Evolutionary conservation across 2,888 invertebrate species (phyloP), one percentile per base, ranked within the genome.

Genomic region (Spilosoma lubricipeda): DNA sequence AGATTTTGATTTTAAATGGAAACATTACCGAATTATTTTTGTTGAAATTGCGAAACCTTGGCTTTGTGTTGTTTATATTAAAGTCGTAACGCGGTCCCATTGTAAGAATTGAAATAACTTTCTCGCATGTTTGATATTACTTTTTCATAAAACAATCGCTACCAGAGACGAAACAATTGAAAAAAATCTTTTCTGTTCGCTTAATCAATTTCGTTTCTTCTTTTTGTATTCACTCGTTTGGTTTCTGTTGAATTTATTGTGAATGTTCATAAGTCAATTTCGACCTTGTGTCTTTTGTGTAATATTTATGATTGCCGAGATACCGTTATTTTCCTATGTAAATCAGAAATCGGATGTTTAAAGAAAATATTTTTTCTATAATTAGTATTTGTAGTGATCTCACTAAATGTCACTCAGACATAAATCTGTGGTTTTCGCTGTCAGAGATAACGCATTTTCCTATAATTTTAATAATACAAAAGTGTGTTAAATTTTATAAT

Each of bases 171-270:
- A 59, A 59, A 59, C 59, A 27, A 59, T 27, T 59, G 59, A 27
- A 59, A 59, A 27, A 59, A 59, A n/a, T 56, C 9, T n/a, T 56
- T 56, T 56, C n/a, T 56, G 23, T 56, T n/a, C 52, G 52, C n/a
- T n/a, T 56, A 56, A 56, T 56, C 52, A 56, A 56, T 56, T 56
- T n/a, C 52, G n/a, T 56, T 56, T 56, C 18, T n/a, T 56, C 52
- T 56, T 23, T 56, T 56, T 56, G 52, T 56, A 56, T 56, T 56
- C 52, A 7, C n/a, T 5, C 52, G 52, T 11, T 23, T n/a, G 52
- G 52, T 52, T 52, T 52, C 52, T 23, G 23, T 52, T 23, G 20
- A 23, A 52, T 52, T 20, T 52, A 8, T 52, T 23, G 7, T 23
- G 15, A 23, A 52, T 18, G 52, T 18, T 56, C 9, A n/a, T 11